Conservation (phyloP, 2,888 invertebrate species). For the Brachyptera risi region DNA sequence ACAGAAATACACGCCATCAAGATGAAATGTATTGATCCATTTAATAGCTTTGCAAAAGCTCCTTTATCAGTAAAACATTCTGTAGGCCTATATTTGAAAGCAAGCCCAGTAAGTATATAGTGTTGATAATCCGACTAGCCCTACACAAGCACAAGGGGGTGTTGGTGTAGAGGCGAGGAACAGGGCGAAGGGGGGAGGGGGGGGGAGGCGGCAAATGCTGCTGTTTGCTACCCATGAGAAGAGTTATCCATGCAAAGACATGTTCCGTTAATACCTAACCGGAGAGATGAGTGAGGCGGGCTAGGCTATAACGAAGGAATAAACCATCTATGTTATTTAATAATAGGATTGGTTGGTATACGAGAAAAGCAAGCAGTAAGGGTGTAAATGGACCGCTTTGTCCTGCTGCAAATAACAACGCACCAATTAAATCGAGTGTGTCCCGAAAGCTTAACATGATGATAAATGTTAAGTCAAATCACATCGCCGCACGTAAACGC, state of each 20-base stretch:
- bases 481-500: not conserved
- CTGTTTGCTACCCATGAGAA: conserved; percentile 24
- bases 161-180: no score
- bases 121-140: conserved; percentile 13
- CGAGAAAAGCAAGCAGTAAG: not conserved
- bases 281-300: not conserved
- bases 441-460: not conserved
- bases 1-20: not conserved
- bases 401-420: no score
- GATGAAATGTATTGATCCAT: conserved; percentile 23
- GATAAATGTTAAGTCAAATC: not conserved
- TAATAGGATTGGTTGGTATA: conserved; percentile 32
- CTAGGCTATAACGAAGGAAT: conserved; percentile 18
- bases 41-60: conserved; percentile 20
- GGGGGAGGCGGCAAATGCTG: conserved; percentile 12
- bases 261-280: conserved; percentile 30
- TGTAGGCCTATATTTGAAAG: conserved; percentile 6
- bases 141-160: not conserved
- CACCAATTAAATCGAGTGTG: not conserved
- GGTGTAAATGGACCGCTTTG: not conserved
- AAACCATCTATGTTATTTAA: conserved; percentile 33
- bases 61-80: conserved; percentile 26
- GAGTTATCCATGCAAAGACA: conserved; percentile 34
- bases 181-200: not conserved
- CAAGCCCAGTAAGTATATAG: conserved; percentile 6